Evolutionary conservation across 1,140 invertebrate species (phyloP), one percentile per base, ranked within the genome.

Genomic region (Neoseiulus cucumeris): DNA sequence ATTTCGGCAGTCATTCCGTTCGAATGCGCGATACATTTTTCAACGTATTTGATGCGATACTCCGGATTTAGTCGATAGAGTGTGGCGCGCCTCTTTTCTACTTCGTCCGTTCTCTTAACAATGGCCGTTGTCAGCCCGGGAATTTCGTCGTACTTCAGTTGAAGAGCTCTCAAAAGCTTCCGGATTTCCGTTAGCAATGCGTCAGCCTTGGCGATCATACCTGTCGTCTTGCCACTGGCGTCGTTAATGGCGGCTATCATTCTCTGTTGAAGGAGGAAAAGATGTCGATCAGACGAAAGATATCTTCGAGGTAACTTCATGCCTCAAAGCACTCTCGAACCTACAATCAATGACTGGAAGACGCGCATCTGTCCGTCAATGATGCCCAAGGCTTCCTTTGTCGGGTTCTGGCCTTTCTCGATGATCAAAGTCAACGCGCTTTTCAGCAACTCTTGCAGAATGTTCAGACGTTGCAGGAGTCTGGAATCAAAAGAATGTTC

Each of bases 1-100:
- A 59, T 59, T 59, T 59, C 51, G 22, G 17, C 51, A 25, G 51
- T 25, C 51, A 59, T 59, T 6, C 2, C 51, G 14, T 14, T 17
- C n/a, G 51, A 17, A 59, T 59, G 51, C 7, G 42, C 42, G 70
- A 83, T 81, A 67, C 80, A 82, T 68, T 59, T 59, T 6, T 73
- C 70, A 2, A 86, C 79, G 68, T 83, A 85, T 66, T 82, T 83
- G 22, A 82, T 77, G 69, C 78, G 78, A 68, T 85, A 85, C 44
- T 80, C 78, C 1, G 83, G 83, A 71, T 84, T 85, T 1, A 85
- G 72, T 69, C 81, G 79, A 42, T 81, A 80, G 17, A 84, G 64
- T 44, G 68, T 69, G 44, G 68, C 68, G 22, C 71, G 67, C 25
- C 69, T 44, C 18, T 72, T 68, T 51, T 75, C 73, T 2, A 75